A percentile compares a stretch with the other conserved stretches of the same genome.
Conservation (phyloP, 2,888 invertebrate species). For the Calameuta idolon region DNA sequence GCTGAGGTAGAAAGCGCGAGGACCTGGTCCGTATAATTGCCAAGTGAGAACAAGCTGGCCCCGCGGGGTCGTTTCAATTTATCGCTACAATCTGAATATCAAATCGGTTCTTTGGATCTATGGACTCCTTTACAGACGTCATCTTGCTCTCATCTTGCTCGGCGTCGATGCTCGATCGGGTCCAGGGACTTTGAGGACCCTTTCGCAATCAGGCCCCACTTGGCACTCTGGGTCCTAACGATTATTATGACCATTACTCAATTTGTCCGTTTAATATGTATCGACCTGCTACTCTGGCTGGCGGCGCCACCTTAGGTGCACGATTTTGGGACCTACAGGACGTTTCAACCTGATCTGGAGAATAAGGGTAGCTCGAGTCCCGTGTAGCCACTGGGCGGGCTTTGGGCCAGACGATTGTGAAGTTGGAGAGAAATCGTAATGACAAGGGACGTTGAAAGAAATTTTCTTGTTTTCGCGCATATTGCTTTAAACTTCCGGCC, state of each 20-base stretch:
- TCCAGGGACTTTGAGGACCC: neutral
- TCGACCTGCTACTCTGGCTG: neutral
- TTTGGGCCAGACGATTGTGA: neutral
- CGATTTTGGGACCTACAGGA: neutral
- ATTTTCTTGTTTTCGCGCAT: constrained; percentile 46
- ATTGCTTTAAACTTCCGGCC: constrained; percentile 63
- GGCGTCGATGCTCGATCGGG: no score
- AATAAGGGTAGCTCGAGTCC: neutral
- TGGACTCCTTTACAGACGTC: neutral
- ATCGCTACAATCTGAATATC: constrained; percentile 48
- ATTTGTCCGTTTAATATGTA: neutral
- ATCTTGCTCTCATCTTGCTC: constrained; percentile 14
- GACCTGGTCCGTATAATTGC: constrained; percentile 49
- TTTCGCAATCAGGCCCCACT: no score
- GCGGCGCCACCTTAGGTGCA: neutral
- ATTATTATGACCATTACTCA: neutral
- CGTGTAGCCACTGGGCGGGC: neutral
- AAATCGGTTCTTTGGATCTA: constrained; percentile 29
- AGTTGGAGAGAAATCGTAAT: neutral
- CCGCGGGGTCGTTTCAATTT: constrained; percentile 49
- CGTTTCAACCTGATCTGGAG: neutral
- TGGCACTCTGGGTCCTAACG: no score
- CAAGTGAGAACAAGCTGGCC: constrained; percentile 44
- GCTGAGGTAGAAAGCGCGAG: constrained; percentile 31
- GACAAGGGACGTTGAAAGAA: neutral